phyloP scores from a whole-genome alignment of 92 coral and sea anemone species.

The Parazoanthus darwini region DNA sequence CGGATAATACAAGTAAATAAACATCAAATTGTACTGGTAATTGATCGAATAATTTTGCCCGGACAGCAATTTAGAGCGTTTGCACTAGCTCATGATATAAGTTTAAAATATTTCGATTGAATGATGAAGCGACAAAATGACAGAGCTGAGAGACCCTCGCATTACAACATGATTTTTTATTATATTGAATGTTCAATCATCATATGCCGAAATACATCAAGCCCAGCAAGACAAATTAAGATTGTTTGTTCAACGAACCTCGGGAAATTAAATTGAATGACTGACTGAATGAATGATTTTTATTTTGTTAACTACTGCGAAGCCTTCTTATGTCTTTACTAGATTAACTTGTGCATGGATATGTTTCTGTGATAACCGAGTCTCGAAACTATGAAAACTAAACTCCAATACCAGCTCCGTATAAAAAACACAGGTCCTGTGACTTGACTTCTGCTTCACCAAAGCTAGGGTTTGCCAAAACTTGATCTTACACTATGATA shows the following conservation, averaged over 20 bases:
- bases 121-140: neutral
- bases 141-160: neutral
- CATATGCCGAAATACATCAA: no score
- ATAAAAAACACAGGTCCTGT: neutral
- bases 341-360: neutral
- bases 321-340: no score
- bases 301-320: neutral
- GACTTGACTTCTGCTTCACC: neutral
- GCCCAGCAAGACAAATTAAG: neutral
- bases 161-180: neutral
- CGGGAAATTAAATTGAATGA: neutral
- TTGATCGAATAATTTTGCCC: neutral
- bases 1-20: neutral
- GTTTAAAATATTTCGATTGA: neutral
- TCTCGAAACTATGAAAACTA: neutral
- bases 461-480: no score
- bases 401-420: neutral
- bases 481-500: no score
- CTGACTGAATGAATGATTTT: neutral
- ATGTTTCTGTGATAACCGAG: neutral
- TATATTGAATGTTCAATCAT: neutral
- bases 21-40: neutral
- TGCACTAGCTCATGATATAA: neutral
- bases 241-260: neutral
- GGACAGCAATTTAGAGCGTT: neutral